Conservation (phyloP, 2,888 invertebrate genomes). For the Diabrotica balteata region DNA sequence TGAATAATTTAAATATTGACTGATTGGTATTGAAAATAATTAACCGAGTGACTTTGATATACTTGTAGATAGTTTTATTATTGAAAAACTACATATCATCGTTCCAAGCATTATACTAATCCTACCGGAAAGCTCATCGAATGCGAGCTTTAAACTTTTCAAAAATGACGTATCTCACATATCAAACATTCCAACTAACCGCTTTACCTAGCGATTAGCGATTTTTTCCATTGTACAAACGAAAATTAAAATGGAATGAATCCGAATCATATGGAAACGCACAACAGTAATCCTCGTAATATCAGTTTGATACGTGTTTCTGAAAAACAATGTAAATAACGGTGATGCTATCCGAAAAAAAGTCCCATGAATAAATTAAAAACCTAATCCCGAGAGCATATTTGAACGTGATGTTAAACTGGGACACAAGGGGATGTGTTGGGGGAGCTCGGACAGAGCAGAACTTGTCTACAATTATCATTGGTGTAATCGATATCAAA, state of each 20-base stretch:
- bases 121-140: no score
- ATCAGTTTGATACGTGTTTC: constrained; percentile 29
- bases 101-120: no score
- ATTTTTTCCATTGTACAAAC: neutral
- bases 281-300: constrained; percentile 24
- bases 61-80: no score
- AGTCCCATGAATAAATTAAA: constrained; percentile 38
- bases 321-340: constrained; percentile 25
- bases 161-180: neutral
- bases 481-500: neutral
- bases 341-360: constrained; percentile 19
- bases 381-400: constrained; percentile 36
- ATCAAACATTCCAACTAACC: neutral
- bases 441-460: constrained; percentile 29
- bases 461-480: neutral
- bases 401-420: constrained; percentile 44
- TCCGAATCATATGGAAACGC: constrained; percentile 8
- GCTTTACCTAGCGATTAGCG: constrained; percentile 11
- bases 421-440: constrained; percentile 45
- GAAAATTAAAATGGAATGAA: constrained; percentile 17
- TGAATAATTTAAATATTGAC: no score
- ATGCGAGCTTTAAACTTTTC: neutral
- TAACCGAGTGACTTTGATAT: no score
- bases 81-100: no score
- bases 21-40: no score